Percentiles rank a stretch among this genome's conserved stretches.
Evolutionary conservation across 2,888 invertebrate genomes (phyloP).

Genomic region (Lepeophtheirus nordmannii): DNA sequence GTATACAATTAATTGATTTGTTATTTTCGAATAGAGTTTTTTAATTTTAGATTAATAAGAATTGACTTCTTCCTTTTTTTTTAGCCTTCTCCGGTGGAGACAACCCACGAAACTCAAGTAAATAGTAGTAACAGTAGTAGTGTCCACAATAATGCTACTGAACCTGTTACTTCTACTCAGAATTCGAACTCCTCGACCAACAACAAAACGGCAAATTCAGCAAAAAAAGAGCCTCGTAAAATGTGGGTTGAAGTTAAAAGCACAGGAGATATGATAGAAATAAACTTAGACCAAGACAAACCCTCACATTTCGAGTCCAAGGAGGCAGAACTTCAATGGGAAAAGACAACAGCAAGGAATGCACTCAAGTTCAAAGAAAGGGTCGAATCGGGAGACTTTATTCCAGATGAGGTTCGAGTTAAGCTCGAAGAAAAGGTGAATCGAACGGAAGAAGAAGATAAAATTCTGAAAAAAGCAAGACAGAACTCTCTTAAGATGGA

Average conservation of each 20-base stretch:
- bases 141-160: neutral
- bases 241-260: constrained; percentile 24
- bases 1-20: too few species aligned
- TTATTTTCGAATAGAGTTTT: too few species aligned
- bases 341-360: constrained; percentile 16
- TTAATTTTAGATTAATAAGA: too few species aligned
- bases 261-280: constrained; percentile 24
- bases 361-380: constrained; percentile 21
- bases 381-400: constrained; percentile 11
- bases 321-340: constrained; percentile 22
- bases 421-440: constrained; percentile 9
- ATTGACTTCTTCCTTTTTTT: neutral
- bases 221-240: constrained; percentile 11
- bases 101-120: too few species aligned
- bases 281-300: constrained; percentile 20
- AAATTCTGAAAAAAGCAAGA: constrained; percentile 10
- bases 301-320: constrained; percentile 17
- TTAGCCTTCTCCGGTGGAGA: neutral
- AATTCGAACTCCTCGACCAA: neutral
- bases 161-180: neutral
- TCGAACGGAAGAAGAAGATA: constrained; percentile 8
- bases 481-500: neutral
- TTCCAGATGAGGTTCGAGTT: constrained; percentile 15
- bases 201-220: neutral
- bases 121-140: too few species aligned